Conservation (phyloP, 1,140 invertebrate species). For the Sogatella furcifera region DNA sequence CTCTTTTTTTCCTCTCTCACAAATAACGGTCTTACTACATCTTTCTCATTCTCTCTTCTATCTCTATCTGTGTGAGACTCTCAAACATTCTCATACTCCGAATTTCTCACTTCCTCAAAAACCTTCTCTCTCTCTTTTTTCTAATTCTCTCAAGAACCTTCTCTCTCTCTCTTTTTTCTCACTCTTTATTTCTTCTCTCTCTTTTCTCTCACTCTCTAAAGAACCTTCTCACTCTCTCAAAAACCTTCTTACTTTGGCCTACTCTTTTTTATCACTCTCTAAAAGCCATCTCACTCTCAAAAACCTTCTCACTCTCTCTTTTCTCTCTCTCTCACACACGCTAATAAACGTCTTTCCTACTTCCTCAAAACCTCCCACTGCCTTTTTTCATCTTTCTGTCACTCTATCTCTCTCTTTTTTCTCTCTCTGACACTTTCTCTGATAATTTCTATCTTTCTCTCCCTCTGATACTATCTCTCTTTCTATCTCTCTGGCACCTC, state of each 20-base stretch:
- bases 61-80: not conserved
- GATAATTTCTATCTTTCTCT: not conserved
- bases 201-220: too few species aligned
- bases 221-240: too few species aligned
- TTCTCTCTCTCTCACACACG: too few species aligned
- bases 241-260: too few species aligned
- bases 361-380: not conserved
- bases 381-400: not conserved
- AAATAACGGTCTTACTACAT: too few species aligned
- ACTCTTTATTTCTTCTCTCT: too few species aligned
- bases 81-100: not conserved
- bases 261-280: too few species aligned
- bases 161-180: too few species aligned
- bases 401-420: not conserved
- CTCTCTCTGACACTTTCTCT: not conserved
- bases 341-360: not conserved
- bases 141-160: too few species aligned
- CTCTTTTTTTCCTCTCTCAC: not conserved
- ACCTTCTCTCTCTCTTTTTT: not conserved
- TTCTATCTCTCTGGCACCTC: not conserved
- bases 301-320: too few species aligned
- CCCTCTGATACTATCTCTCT: not conserved
- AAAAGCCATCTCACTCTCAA: too few species aligned
- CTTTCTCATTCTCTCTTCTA: too few species aligned
- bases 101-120: not conserved